Base-by-base conservation (phyloP, 2,888 invertebrate genomes). In the Gnatocerus cornutus region DNA sequence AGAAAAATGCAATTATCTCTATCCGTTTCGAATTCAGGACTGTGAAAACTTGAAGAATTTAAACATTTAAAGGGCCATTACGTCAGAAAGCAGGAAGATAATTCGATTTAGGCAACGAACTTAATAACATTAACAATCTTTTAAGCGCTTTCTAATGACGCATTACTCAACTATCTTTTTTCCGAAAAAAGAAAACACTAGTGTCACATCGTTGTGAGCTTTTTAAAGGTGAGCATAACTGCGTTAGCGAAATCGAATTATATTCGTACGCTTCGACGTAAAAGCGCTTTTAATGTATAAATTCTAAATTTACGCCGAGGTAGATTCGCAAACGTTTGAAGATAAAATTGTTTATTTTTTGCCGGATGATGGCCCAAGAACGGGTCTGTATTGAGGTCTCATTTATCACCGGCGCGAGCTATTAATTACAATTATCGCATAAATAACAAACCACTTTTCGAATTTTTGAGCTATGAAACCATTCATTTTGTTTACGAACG, bases 111-210 rank as follows among this genome's bases (percentile, higher is more conserved):
- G 37, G n/a, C 43, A 50, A 53, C 63, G 63, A 50, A 62, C 50
- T 62, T 62, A 39, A 62, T 12, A 13, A 27, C 53, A 53, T 63
- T 62, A 62, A 62, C 59, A 62, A 62, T 62, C 62, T 50, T 50
- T 52, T 10, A 61, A 61, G 48, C 48, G 50, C 29, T 45, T 45
- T 45, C 61, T 16, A 46, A 61, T 30, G 29, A 58, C 27, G 33
- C 21, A 61, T 61, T 46, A 45, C 33, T 12, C 13, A 41, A 46
- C 59, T 45, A 46, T 45, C 41, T n/a, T 53, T 27, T 53, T 6
- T 27, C 8, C 30, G 2, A 52, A 52, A 30, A 46, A 46, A 21
- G 29, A 53, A 56, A 56, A 56, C 21, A 56, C 21, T 56, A 41
- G 21, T 56, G 21, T 16, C 41, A 41, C 56, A 16, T 56, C 43